Base-by-base conservation (phyloP, 37 sponge, comb jelly and placozoan genomes). In the Ianthella basta region DNA sequence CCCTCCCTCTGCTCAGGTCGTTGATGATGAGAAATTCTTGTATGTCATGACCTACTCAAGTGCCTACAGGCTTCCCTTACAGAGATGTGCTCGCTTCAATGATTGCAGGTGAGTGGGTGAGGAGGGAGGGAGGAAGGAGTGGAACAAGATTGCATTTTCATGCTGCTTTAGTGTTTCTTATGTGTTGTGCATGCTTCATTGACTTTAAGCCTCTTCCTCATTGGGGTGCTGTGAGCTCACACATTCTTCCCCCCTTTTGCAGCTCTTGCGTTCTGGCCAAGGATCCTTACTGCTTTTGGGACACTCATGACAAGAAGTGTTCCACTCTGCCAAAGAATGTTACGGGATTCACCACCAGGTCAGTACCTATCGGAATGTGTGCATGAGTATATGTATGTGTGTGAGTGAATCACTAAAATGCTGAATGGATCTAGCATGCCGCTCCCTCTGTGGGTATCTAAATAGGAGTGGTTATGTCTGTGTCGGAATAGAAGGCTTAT, bases 271-370 rank as follows among this genome's bases (percentile, higher is more conserved):
- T 70, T 16, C 3, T 20, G 32, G 37, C 36, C 2, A 29, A 33
- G 36, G 72, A 70, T 12, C 72, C 72, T 4, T 70, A 70, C 12
- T 70, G 72, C 37, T 29, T 70, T 33, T 70, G 72, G 72, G 72
- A 70, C 29, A 33, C 29, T 3, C 32, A 36, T 27, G 36, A 70
- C 20, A 6, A 5, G 36, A 27, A 35, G 35, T 70, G 72, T 70
- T 25, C 32, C 5, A 27, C 72, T 70, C 72, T 70, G 37, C 35
- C 72, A 70, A 21, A 29, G 20, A 70, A 70, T 34, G 37, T 34
- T 27, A 8, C 72, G 20, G 37, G 37, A 20, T 29, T 33, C n/a
- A 70, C 37, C 29, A 33, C n/a, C 5, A 70, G 72, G 72, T 70
- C n/a, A 23, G 63, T 12, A 4, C 8, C 50, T 44, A 44, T 8